Conservation (phyloP, 2,888 invertebrate species). For the Anorthoa munda region DNA sequence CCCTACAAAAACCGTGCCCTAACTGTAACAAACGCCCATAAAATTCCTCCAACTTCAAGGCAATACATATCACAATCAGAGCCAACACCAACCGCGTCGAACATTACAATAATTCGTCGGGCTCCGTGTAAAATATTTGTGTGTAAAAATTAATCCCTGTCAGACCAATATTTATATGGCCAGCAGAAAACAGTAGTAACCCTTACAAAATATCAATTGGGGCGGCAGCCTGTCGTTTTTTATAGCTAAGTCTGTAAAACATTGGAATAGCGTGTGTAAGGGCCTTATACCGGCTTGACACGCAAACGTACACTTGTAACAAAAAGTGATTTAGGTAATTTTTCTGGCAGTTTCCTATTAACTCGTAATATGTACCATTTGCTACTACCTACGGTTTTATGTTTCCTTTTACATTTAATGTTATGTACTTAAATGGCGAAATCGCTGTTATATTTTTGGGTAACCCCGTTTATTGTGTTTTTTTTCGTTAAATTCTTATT, state of each 20-base stretch:
- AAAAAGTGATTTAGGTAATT: constrained; percentile 82
- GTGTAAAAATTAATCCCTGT: constrained; percentile 60
- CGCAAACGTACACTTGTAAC: constrained; percentile 81
- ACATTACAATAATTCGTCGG: constrained; percentile 47
- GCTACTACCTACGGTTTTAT: constrained; percentile 65
- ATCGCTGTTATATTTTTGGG: constrained; percentile 62
- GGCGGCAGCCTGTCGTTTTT: constrained; percentile 82
- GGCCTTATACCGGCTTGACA: constrained; percentile 84
- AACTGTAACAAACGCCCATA: neutral
- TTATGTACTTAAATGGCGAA: constrained; percentile 68
- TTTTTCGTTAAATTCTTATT: constrained; percentile 43
- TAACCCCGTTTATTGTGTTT: constrained; percentile 44
- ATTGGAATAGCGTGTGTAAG: constrained; percentile 84
- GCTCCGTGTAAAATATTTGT: constrained; percentile 70
- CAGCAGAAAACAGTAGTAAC: constrained; percentile 82
- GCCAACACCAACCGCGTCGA: constrained; percentile 20
- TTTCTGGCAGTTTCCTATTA: constrained; percentile 73
- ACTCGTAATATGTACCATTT: constrained; percentile 72
- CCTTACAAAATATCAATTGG: constrained; percentile 89
- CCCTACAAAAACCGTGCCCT: neutral
- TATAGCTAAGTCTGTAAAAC: constrained; percentile 87
- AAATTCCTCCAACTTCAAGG: neutral
- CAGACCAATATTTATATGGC: constrained; percentile 71
- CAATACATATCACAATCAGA: neutral
- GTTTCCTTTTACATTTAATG: constrained; percentile 72